Conservation (phyloP, 2,113 vertebrate species). For the Neogobius melanostomus region DNA sequence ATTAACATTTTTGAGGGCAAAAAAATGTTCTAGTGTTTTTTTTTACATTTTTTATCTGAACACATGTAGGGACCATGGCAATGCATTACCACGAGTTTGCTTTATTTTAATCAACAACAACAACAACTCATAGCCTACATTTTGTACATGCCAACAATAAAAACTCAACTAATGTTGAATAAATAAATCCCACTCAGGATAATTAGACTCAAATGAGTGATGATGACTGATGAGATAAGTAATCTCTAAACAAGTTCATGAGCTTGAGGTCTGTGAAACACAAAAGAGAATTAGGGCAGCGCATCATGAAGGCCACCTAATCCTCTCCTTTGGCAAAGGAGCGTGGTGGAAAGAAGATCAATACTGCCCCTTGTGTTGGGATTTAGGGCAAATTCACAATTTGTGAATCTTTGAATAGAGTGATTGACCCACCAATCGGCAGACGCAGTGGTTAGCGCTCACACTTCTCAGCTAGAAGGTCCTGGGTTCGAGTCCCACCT, state of each 20-base stretch:
- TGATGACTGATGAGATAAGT: neutral
- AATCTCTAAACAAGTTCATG: slow-evolving; percentile 29
- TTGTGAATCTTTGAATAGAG: too few relatives aligned
- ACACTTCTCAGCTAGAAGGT: too few relatives aligned
- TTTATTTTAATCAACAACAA: too few relatives aligned
- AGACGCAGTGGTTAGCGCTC: too few relatives aligned
- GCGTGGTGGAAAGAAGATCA: slow-evolving; percentile 19
- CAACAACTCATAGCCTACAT: neutral
- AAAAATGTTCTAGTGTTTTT: neutral
- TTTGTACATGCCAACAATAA: too few relatives aligned
- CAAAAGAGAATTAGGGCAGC: slow-evolving; percentile 18
- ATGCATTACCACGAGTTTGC: too few relatives aligned
- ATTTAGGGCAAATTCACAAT: neutral
- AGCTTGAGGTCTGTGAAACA: slow-evolving; percentile 19
- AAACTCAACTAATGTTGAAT: too few relatives aligned
- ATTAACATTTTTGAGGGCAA: too few relatives aligned
- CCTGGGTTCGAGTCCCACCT: too few relatives aligned
- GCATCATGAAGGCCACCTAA: slow-evolving; percentile 20
- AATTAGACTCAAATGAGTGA: slow-evolving; percentile 30
- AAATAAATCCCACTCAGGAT: neutral
- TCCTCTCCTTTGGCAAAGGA: slow-evolving; percentile 27
- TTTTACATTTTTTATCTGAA: neutral
- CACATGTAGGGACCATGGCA: too few relatives aligned
- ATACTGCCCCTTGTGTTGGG: slow-evolving; percentile 68
- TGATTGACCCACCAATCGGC: too few relatives aligned